Base-by-base conservation (phyloP, 2,888 invertebrate species). In the Hecatera dysodea region DNA sequence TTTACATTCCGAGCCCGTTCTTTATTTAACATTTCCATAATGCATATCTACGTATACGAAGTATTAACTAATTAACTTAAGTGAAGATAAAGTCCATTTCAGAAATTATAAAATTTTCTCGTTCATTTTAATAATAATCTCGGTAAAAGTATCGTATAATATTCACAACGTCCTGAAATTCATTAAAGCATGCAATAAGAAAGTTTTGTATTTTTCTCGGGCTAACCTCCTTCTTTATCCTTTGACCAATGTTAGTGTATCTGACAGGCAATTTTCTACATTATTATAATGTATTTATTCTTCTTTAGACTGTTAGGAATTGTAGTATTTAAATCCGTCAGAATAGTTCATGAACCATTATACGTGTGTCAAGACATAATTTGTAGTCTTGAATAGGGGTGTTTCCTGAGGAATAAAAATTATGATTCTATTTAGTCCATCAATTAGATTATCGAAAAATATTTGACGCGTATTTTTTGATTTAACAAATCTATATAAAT, bases 231-330 rank as follows among this genome's bases (percentile, higher is more conserved):
- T 87, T 88, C 86, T 91, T 88, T 90, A 91, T 90, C 87, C 93
- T 94, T 93, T 93, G 91, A 90, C 89, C 90, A 90, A 77, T 81
- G 86, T 82, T 87, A 87, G 89, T 94, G 94, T 84, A 67, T 83
- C 88, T 94, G 94, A 93, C 94, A 94, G 93, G 93, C 90, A 94
- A 94, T 94, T 94, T 94, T 90, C 91, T 91, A 87, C 87, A 86
- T 83, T 90, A 90, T 89, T 87, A 90, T 89, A 90, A 89, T 87
- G 87, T 90, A 85, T 88, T 86, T 87, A 82, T 83, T 83, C 76
- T 76, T 78, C 71, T 76, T 83, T 80, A 72, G 57, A 66, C 52
- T 71, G 29, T 53, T 33, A 59, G 53, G 33, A 53, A 65, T 53
- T 52, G 11, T 78, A 55, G 50, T 62, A 44, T 22, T 70, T 46